A percentile compares a stretch with the other conserved stretches of the same genome.
Evolutionary conservation across 2,888 invertebrate species (phyloP).

Genomic region (Mythimna pallens): DNA sequence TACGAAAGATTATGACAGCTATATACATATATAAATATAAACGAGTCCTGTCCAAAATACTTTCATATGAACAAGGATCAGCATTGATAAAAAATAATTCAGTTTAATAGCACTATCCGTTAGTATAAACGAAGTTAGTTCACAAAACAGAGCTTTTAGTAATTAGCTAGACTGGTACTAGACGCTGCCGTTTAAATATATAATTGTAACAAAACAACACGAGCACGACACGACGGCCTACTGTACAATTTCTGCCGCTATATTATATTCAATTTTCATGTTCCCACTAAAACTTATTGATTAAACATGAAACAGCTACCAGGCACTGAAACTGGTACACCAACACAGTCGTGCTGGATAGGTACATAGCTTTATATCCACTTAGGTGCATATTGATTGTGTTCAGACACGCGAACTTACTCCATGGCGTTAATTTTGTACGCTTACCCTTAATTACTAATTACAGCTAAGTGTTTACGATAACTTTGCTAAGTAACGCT

Average conservation of each 20-base stretch:
- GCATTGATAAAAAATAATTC: background rate
- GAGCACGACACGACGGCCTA: background rate
- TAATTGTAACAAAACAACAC: background rate
- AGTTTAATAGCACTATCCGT: background rate
- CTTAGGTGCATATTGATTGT: conserved; percentile 38
- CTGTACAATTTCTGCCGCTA: conserved; percentile 2
- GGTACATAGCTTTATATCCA: conserved; percentile 12
- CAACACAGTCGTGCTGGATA: conserved; percentile 5
- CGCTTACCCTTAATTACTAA: conserved; percentile 13
- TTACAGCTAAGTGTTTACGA: conserved; percentile 8
- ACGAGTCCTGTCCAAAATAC: background rate
- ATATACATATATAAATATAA: too few species aligned
- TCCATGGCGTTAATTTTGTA: conserved; percentile 13
- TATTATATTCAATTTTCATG: background rate
- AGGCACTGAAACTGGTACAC: conserved; percentile 36
- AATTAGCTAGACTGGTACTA: background rate
- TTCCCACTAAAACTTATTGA: conserved; percentile 45
- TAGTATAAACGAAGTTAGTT: background rate
- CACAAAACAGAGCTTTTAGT: background rate
- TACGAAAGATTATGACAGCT: background rate
- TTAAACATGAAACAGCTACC: conserved; percentile 44
- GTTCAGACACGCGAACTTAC: conserved; percentile 54
- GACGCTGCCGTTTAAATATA: background rate
- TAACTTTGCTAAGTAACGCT: conserved; percentile 30
- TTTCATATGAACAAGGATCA: background rate